Base-by-base conservation (phyloP, 2,113 vertebrate genomes). In the Syngnathus typhle region DNA sequence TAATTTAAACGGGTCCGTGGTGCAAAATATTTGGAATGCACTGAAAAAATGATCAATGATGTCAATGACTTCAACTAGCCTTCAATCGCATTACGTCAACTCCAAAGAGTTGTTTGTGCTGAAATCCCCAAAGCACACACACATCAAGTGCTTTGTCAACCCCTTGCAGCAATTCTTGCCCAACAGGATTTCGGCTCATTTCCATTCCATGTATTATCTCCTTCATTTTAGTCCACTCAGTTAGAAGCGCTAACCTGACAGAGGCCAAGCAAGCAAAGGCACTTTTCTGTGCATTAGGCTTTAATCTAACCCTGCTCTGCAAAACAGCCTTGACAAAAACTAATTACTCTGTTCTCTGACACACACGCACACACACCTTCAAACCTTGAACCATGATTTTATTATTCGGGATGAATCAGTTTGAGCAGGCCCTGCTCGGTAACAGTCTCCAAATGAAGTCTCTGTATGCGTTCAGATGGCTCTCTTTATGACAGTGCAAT, bases 161-260 rank as follows among this genome's bases (percentile, higher is more conserved):
- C 11, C 43, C 8, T 11, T 44, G 3, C 9, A 12, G 43, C 43
- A 44, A 44, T 44, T 44, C 43, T 44, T 44, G 43, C 43, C 43
- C 9, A 44, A 44, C 43, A 44, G 43, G 43, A 44, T 44, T 15
- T 46, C 0, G 13, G 44, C 44, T 46, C 55, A 58, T 70, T 70
- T 80, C 64, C 27, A 65, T 76, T 77, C 70, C 64, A 58, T 67
- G 52, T 73, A 63, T 72, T 74, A 55, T 37, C 62, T 67, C 68
- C 63, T 36, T 60, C 68, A 71, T 79, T 76, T 78, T 73, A 63
- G 69, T 68, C 56, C 51, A 23, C 68, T 60, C 18, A 1, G 64
- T 60, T 70, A 64, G 67, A 74, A 70, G 68, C 71, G 47, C 72
- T 55, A 67, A 21, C 62, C 65, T 71, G 66, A 65, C 62, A 67